Base-by-base conservation (phyloP, 2,888 invertebrate genomes). In the Zygaena filipendulae region DNA sequence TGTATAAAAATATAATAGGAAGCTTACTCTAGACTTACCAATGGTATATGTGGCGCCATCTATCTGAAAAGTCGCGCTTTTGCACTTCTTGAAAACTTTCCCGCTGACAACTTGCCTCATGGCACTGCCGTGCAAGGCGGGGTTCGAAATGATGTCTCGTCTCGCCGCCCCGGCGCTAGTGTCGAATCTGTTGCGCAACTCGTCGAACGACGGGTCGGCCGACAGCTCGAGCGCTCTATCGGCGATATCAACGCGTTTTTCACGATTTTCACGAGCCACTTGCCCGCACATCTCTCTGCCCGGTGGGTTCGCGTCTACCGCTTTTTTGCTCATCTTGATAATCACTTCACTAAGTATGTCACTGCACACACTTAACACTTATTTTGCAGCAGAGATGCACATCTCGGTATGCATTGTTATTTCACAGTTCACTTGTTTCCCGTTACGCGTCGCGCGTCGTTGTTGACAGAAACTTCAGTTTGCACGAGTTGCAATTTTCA, bases 31-130 rank as follows among this genome's bases (percentile, higher is more conserved):
- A n/a, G 39, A 74, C 84, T 83, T 77, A 92, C 92, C 91, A 75
- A 92, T 92, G 40, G 91, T 91, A 55, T 92, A 92, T 40, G 90
- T 90, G 43, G 90, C 91, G 59, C 91, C 92, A 74, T 92, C 92
- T 66, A 92, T 84, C 50, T 91, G 90, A 66, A 92, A 91, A 36
- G 91, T 92, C 28, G 92, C 91, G 64, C 91, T 91, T 77, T 91
- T 91, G 80, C 91, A 91, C 70, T 91, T 91, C 80, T 87, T 88
- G 71, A 88, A 87, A 37, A 87, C 63, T 52, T 87, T 85, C 34
- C 81, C 81, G 51, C 79, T 81, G 23, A 81, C 80, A 21, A 71
- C 67, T 41, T 81, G 81, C 9, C 81, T 58, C 18, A 61, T 77
- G 38, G 72, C 79, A 61, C 81, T 81, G 39, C 67, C 69, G 44